phyloP scores from a whole-genome alignment of 2,888 invertebrate species.

The Drosophila kambysellisi region DNA sequence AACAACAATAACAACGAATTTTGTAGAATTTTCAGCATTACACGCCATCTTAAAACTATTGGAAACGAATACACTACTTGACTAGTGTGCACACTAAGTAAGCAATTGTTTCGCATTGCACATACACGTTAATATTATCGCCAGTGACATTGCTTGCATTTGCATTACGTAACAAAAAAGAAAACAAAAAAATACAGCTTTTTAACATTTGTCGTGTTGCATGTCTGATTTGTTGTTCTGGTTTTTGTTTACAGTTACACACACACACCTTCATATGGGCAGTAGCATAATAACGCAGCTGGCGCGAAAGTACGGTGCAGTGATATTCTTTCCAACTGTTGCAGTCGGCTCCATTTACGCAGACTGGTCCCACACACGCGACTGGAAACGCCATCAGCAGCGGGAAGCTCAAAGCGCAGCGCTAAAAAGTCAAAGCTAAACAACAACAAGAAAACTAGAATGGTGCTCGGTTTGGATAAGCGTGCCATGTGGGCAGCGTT shows the following conservation, averaged over 20 bases:
- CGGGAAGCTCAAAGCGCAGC: conserved; percentile 60
- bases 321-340: conserved; percentile 89
- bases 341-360: conserved; percentile 88
- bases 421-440: conserved; percentile 55
- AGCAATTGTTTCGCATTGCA: conserved; percentile 15
- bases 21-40: conserved; percentile 25
- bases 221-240: conserved; percentile 33
- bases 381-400: conserved; percentile 88
- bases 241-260: conserved; percentile 58
- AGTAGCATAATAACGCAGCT: conserved; percentile 84
- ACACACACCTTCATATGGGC: conserved; percentile 73
- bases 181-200: conserved; percentile 2
- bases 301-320: conserved; percentile 88
- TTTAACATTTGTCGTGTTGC: background rate
- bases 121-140: background rate
- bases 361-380: conserved; percentile 90
- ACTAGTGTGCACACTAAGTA: conserved; percentile 29
- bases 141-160: conserved; percentile 9
- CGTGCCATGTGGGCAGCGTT: conserved; percentile 86
- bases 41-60: background rate
- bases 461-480: conserved; percentile 87
- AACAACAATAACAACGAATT: conserved; percentile 67
- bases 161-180: conserved; percentile 64
- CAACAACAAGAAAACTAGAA: conserved; percentile 84
- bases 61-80: conserved; percentile 11